Conservation (phyloP, 2,888 invertebrate genomes). For the Prosopocoilus inquinatus region DNA sequence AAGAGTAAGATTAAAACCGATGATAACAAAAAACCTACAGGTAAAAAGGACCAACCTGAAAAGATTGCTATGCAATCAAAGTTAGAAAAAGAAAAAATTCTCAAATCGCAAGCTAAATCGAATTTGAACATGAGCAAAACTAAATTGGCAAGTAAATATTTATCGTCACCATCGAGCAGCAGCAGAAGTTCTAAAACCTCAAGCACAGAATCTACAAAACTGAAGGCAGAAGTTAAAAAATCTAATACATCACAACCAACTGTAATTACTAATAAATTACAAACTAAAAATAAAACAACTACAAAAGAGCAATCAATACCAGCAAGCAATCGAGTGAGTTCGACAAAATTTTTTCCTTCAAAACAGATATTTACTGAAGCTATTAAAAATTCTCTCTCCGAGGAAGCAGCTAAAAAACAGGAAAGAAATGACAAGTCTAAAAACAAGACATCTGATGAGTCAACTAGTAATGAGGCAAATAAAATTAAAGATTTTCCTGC, state of each 20-base stretch:
- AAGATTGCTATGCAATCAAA: conserved; percentile 13
- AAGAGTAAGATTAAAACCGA: conserved; percentile 12
- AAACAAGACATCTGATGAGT: neutral
- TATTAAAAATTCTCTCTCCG: conserved; percentile 23
- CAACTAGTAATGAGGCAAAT: no score
- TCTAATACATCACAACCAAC: no score
- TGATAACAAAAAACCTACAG: conserved; percentile 6
- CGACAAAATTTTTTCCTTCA: conserved; percentile 46
- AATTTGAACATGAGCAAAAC: conserved; percentile 3
- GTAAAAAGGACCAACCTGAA: conserved; percentile 5
- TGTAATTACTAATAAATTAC: neutral
- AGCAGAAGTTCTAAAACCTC: conserved; percentile 3
- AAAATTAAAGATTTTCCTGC: no score
- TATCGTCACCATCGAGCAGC: conserved; percentile 1
- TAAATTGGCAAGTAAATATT: conserved; percentile 2
- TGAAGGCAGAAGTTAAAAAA: no score
- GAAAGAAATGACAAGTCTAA: conserved; percentile 18
- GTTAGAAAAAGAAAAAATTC: conserved; percentile 17
- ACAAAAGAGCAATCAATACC: conserved; percentile 14
- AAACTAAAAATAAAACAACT: neutral
- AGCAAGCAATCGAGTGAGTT: conserved; percentile 36
- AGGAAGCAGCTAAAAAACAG: conserved; percentile 15
- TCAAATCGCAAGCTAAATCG: conserved; percentile 9
- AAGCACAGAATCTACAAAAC: neutral
- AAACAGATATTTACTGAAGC: conserved; percentile 43